Percentiles rank a stretch among this genome's conserved stretches.
These are phyloP conservation scores for Apis laboriosa DNA, from an alignment of 1,140 invertebrate species.

Conservation along the genomic window DNA sequence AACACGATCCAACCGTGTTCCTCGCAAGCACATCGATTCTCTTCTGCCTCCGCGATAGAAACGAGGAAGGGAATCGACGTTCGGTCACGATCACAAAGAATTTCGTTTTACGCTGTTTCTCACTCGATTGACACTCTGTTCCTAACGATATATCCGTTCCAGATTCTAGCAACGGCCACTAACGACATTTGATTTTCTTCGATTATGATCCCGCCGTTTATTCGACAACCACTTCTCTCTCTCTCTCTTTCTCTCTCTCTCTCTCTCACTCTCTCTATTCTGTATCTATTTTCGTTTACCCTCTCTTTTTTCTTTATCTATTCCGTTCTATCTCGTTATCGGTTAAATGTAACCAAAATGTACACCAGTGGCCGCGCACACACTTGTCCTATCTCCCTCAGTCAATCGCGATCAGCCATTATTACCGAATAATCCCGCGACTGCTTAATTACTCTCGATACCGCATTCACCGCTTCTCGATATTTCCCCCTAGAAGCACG, in stretches of 20 bases:
- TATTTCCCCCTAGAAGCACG: conserved; percentile 10
- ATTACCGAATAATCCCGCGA: conserved; percentile 27
- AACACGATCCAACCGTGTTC: conserved; percentile 14
- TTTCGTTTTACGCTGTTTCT: neutral
- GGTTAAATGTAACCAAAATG: conserved; percentile 11
- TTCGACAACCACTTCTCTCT: neutral
- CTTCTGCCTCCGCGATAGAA: neutral
- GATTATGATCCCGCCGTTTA: conserved; percentile 24
- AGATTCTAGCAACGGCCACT: conserved; percentile 6
- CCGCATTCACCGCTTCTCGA: conserved; percentile 36
- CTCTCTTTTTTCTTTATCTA: neutral
- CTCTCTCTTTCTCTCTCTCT: no score
- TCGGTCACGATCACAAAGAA: neutral
- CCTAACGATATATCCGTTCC: conserved; percentile 32
- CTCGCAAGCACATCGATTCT: conserved; percentile 29
- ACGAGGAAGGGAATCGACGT: neutral
- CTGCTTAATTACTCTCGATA: conserved; percentile 46
- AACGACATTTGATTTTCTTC: conserved; percentile 33
- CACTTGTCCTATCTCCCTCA: neutral
- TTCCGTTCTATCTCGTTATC: neutral
- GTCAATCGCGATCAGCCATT: conserved; percentile 41
- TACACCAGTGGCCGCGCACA: conserved; percentile 22
- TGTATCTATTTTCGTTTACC: neutral
- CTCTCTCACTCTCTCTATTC: neutral
- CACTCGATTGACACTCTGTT: conserved; percentile 6